A percentile compares a stretch with the other conserved stretches of the same genome.
Evolutionary conservation across 2,113 vertebrate species (phyloP).

Genomic region (Proteles cristata): DNA sequence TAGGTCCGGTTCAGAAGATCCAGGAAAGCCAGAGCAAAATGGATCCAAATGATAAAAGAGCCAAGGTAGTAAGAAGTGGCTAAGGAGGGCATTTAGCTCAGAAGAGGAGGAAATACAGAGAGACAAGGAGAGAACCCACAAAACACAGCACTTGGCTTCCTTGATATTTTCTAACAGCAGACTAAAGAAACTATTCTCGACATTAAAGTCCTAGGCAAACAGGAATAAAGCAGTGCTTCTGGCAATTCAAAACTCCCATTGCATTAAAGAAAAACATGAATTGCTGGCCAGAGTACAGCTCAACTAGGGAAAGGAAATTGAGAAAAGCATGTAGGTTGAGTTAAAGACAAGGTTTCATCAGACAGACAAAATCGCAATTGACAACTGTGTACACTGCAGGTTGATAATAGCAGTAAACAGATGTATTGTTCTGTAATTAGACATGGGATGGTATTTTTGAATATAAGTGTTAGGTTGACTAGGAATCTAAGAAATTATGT

Average conservation of each 20-base stretch:
- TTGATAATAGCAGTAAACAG: neutral
- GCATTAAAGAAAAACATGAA: neutral
- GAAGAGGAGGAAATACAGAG: neutral
- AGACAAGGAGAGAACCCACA: neutral
- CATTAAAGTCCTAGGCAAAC: neutral
- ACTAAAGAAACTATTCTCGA: neutral
- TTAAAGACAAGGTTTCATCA: neutral
- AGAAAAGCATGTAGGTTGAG: neutral
- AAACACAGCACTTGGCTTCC: neutral
- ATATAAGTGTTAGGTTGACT: neutral
- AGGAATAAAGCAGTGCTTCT: neutral
- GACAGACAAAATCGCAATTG: neutral
- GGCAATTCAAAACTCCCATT: neutral
- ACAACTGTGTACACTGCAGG: neutral
- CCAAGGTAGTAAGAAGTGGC: neutral
- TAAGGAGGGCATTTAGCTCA: neutral
- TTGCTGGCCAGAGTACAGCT: neutral
- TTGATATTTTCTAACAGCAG: neutral
- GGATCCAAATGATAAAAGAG: neutral
- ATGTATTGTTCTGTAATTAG: neutral
- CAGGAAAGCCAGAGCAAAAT: neutral
- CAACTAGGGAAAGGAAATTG: neutral
- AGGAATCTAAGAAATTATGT: slow-evolving; percentile 1
- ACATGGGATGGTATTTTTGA: neutral
- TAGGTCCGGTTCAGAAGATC: neutral